These are phyloP conservation scores for Malthinus flaveolus DNA, from an alignment of 2,888 invertebrate genomes.

Conservation along the genomic window DNA sequence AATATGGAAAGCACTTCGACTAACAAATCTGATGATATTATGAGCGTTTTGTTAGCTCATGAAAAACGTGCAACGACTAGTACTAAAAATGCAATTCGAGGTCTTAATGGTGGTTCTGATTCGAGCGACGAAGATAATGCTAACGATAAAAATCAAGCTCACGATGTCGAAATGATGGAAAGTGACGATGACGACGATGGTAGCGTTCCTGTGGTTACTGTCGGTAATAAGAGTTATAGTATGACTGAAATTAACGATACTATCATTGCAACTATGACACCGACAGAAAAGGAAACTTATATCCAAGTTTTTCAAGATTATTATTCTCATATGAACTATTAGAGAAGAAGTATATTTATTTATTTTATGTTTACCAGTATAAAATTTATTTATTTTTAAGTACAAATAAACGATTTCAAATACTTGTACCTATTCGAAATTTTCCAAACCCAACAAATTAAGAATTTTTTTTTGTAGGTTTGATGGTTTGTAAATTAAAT, in stretches of 20 bases:
- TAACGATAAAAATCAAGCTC: slow-evolving; percentile 61
- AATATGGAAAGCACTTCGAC: slow-evolving; percentile 44
- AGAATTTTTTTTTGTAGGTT: too few relatives aligned
- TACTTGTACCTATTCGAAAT: too few relatives aligned
- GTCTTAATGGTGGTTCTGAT: slow-evolving; percentile 66
- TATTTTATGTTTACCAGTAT: too few relatives aligned
- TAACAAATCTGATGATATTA: slow-evolving; percentile 83
- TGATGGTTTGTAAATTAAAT: too few relatives aligned
- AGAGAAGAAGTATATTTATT: slow-evolving; percentile 35
- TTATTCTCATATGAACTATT: slow-evolving; percentile 88
- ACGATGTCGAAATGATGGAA: slow-evolving; percentile 45
- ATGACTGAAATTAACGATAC: slow-evolving; percentile 85
- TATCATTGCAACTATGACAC: slow-evolving; percentile 87
- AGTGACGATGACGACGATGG: slow-evolving; percentile 69
- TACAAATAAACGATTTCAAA: too few relatives aligned
- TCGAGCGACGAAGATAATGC: slow-evolving; percentile 81
- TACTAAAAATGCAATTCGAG: slow-evolving; percentile 64
- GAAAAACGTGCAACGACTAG: slow-evolving; percentile 74
- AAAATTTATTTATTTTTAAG: too few relatives aligned
- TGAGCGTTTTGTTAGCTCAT: slow-evolving; percentile 87
- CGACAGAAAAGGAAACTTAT: slow-evolving; percentile 90
- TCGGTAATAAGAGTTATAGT: slow-evolving; percentile 77
- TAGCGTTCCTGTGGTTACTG: slow-evolving; percentile 78
- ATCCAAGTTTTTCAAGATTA: slow-evolving; percentile 93
- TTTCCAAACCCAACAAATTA: too few relatives aligned